These are phyloP conservation scores for Saimiri boliviensis DNA, from an alignment of 2,113 vertebrate species.

Conservation along the genomic window DNA sequence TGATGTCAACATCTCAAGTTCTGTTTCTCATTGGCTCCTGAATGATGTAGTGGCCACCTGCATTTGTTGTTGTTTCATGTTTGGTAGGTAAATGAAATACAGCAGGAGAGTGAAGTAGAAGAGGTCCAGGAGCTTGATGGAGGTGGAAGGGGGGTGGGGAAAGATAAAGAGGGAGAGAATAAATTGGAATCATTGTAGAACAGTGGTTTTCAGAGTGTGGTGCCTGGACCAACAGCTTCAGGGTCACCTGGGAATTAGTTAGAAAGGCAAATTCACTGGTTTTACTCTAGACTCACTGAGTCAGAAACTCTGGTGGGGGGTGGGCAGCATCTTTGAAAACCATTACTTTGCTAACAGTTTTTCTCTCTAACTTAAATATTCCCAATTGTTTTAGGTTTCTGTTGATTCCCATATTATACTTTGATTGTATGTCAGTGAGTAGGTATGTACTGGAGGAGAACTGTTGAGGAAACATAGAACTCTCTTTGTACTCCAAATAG, in stretches of 20 bases:
- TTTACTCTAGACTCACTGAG: not conserved
- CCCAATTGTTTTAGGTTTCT: not conserved
- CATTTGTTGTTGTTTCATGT: not conserved
- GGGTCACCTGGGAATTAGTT: not conserved
- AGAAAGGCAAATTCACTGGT: not conserved
- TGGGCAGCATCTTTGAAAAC: not conserved
- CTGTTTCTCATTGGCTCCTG: not conserved
- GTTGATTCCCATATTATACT: not conserved
- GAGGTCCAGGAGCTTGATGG: not conserved
- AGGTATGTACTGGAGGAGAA: not conserved
- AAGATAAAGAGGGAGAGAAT: not conserved
- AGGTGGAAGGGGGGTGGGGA: not conserved
- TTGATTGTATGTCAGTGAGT: not conserved
- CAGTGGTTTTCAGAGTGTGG: not conserved
- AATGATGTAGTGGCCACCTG: not conserved
- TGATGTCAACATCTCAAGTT: not conserved
- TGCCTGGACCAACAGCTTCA: not conserved
- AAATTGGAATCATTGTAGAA: not conserved
- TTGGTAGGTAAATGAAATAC: not conserved
- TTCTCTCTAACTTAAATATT: not conserved
- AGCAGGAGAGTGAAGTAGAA: not conserved
- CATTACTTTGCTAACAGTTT: not conserved
- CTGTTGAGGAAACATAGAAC: not conserved
- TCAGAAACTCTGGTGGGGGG: not conserved
- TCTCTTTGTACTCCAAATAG: conserved; percentile 30